Conservation (phyloP, 1,140 invertebrate species). For the Pseudomyrmex dendroicus region DNA sequence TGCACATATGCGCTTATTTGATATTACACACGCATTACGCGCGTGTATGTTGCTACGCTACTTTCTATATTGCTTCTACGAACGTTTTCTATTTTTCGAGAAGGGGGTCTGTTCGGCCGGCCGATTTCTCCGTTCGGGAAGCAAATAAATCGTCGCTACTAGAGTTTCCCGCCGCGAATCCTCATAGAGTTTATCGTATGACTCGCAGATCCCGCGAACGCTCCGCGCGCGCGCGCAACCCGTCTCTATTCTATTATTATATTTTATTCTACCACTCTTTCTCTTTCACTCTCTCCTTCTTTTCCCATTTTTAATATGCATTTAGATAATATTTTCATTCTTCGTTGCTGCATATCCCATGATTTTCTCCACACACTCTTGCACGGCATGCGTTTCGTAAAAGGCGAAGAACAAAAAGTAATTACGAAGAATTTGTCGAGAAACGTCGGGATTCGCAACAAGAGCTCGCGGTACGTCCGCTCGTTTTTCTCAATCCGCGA, state of each 20-base stretch:
- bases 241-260: conserved; percentile 37
- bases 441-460: conserved; percentile 16
- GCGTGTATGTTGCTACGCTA: conserved; percentile 31
- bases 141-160: conserved; percentile 31
- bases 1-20: conserved; percentile 8
- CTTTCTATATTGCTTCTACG: conserved; percentile 75
- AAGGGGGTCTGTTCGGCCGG: conserved; percentile 12
- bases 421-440: conserved; percentile 42
- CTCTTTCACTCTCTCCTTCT: not conserved
- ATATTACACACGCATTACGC: conserved; percentile 17
- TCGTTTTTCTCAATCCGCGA: not conserved
- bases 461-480: conserved; percentile 7
- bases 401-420: conserved; percentile 15
- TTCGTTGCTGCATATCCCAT: conserved; percentile 28
- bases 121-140: not conserved
- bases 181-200: conserved; percentile 76
- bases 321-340: conserved; percentile 37
- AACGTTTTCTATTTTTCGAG: conserved; percentile 61
- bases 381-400: not conserved
- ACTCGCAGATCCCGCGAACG: conserved; percentile 74
- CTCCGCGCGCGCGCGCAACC: conserved; percentile 22
- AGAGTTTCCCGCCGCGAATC: conserved; percentile 79
- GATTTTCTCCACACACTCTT: conserved; percentile 34
- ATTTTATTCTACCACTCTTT: not conserved
- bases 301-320: not conserved